These are phyloP conservation scores for Pseudolaguvia tuberculata DNA, from an alignment of 2,113 vertebrate species.

Conservation along the genomic window DNA sequence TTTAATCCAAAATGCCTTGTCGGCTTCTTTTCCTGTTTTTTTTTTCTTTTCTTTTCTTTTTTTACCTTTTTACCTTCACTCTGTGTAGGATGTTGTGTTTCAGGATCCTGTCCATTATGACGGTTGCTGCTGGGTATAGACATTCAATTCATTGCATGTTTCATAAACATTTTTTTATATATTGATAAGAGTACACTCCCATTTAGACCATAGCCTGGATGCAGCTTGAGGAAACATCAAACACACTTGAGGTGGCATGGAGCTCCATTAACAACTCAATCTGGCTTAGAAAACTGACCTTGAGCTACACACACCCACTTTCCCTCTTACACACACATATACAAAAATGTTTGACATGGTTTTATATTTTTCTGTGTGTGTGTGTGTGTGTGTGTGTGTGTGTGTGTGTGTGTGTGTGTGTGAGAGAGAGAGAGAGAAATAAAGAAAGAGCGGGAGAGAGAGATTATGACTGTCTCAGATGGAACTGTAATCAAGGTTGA, in stretches of 20 bases:
- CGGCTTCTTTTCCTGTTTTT: too few species aligned
- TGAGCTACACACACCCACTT: background rate
- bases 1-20: background rate
- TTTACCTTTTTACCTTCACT: background rate
- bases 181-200: background rate
- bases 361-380: background rate
- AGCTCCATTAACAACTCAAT: slow-evolving; percentile 29
- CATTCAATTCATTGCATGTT: background rate
- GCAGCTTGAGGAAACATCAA: slow-evolving; percentile 15
- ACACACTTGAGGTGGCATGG: slow-evolving; percentile 12
- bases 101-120: background rate
- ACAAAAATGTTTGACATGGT: background rate
- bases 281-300: slow-evolving; percentile 23
- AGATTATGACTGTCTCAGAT: slow-evolving; percentile 18
- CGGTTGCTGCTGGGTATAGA: background rate
- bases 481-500: slow-evolving; percentile 34
- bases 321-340: background rate
- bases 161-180: background rate
- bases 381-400: background rate
- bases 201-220: background rate
- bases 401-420: too few species aligned
- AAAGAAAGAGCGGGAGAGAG: background rate
- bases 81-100: background rate
- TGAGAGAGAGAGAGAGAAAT: background rate
- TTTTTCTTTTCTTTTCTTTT: background rate